These are phyloP conservation scores for Porites lutea DNA, from an alignment of 64 coral and sea anemone genomes.

Conservation along the genomic window DNA sequence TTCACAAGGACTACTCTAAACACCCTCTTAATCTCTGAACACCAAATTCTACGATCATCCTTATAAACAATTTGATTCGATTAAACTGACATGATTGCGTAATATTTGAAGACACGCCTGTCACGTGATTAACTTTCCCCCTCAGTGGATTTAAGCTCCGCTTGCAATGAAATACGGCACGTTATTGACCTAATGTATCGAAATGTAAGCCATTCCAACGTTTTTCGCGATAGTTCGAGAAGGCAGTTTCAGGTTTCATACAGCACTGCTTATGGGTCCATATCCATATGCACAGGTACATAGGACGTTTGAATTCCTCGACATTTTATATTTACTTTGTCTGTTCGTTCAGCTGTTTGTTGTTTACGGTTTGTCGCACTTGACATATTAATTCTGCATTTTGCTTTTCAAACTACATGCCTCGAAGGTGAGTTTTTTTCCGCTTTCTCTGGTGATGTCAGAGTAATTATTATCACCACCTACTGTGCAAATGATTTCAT, in stretches of 20 bases:
- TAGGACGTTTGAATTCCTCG: neutral
- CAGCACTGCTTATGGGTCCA: neutral
- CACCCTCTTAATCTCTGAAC: too few species aligned
- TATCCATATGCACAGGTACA: neutral
- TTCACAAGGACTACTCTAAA: too few species aligned
- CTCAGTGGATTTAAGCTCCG: too few species aligned
- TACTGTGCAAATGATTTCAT: neutral
- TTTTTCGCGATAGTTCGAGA: neutral
- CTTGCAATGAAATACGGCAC: too few species aligned
- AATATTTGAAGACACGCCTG: too few species aligned
- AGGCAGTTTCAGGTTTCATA: neutral
- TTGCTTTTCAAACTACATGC: neutral
- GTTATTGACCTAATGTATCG: too few species aligned
- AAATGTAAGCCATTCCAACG: neutral
- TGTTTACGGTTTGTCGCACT: constrained; percentile 34
- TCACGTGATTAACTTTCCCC: too few species aligned
- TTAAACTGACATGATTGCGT: too few species aligned
- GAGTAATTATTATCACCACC: neutral
- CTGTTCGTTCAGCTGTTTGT: neutral
- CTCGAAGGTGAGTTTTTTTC: constrained; percentile 8
- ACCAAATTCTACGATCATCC: too few species aligned
- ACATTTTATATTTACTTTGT: neutral
- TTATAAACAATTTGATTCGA: too few species aligned
- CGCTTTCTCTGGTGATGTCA: constrained; percentile 15
- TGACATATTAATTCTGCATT: neutral